Conservation (phyloP, 2,888 invertebrate genomes). For the Eristalis pertinax region DNA sequence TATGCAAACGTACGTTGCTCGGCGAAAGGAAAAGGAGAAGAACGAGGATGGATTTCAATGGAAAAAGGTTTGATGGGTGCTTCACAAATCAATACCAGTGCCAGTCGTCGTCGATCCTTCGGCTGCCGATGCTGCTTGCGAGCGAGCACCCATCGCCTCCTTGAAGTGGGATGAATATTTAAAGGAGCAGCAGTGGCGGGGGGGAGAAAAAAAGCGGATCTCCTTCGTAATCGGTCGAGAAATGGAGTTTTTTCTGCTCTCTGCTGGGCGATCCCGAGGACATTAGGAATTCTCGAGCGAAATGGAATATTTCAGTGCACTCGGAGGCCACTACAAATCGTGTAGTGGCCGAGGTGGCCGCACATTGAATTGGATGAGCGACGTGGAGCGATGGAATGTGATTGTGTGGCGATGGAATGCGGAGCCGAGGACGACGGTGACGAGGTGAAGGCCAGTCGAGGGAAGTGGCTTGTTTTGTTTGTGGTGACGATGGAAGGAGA, state of each 20-base stretch:
- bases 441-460: not conserved
- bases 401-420: not conserved
- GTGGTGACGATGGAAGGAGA: not conserved
- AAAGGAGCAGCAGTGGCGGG: not conserved
- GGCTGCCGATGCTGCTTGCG: not conserved
- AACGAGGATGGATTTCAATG: slow-evolving; percentile 22
- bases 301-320: slow-evolving; percentile 14
- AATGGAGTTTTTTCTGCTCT: slow-evolving; percentile 10
- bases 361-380: not conserved
- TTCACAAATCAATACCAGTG: slow-evolving; percentile 28
- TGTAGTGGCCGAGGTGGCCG: not conserved
- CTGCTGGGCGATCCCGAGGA: not conserved
- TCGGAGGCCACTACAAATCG: slow-evolving; percentile 5
- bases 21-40: not conserved
- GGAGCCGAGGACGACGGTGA: not conserved
- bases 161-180: slow-evolving; percentile 19
- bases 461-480: not conserved
- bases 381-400: not conserved
- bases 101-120: not conserved
- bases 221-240: slow-evolving; percentile 17
- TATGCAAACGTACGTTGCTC: slow-evolving; percentile 22
- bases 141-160: not conserved
- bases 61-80: slow-evolving; percentile 21
- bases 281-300: slow-evolving; percentile 27
- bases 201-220: not conserved